phyloP scores from a whole-genome alignment of 2,888 invertebrate species.

The Teleiodes luculella region DNA sequence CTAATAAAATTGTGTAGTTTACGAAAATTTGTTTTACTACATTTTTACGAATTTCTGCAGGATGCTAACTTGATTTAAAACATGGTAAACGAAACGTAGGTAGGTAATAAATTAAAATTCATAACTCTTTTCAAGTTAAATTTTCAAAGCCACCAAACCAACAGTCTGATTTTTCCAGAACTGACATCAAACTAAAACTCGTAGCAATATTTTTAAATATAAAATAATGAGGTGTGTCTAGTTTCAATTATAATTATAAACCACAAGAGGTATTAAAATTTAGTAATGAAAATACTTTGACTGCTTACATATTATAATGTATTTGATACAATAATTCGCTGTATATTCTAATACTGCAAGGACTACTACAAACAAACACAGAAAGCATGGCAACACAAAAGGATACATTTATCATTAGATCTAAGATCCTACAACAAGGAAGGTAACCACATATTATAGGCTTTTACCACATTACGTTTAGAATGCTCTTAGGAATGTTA shows the following conservation, averaged over 20 bases:
- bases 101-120: no score
- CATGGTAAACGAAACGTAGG: no score
- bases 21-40: neutral
- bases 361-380: constrained; percentile 36
- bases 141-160: no score
- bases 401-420: constrained; percentile 2
- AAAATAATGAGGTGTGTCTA: neutral
- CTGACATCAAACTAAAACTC: no score
- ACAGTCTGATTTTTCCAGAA: no score
- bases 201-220: no score
- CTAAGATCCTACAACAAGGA: neutral
- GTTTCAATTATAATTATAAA: neutral
- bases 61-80: no score
- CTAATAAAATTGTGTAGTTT: constrained; percentile 33
- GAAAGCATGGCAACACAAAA: constrained; percentile 44
- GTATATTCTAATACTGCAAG: constrained; percentile 37
- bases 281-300: neutral
- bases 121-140: no score
- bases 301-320: constrained; percentile 50
- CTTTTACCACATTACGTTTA: neutral
- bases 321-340: constrained; percentile 43
- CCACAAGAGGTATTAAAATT: constrained; percentile 5
- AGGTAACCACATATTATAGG: neutral
- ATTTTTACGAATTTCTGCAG: no score
- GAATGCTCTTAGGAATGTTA: constrained; percentile 13